Percentiles rank a stretch among this genome's conserved stretches.
These are phyloP conservation scores for Tetheella fluctuosa DNA, from an alignment of 2,888 invertebrate species.

Conservation along the genomic window DNA sequence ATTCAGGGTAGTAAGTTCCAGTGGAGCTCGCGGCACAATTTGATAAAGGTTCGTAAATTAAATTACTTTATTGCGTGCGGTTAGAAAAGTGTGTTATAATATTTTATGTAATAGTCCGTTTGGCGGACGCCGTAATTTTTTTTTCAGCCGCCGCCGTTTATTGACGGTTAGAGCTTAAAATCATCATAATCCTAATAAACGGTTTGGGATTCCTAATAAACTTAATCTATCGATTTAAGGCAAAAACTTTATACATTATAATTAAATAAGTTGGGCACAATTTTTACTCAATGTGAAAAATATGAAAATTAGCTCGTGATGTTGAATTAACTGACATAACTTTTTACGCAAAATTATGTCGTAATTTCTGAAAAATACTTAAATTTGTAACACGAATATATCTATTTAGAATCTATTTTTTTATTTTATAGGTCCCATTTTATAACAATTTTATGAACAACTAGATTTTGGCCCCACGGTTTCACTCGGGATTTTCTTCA, in stretches of 20 bases:
- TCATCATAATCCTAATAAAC: not conserved
- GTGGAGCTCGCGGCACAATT: conserved; percentile 30
- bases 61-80: conserved; percentile 71
- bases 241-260: too few species aligned
- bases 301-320: not conserved
- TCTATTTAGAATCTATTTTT: too few species aligned
- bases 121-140: conserved; percentile 21
- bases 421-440: too few species aligned
- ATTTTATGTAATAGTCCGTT: conserved; percentile 40
- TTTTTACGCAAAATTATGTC: too few species aligned
- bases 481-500: too few species aligned
- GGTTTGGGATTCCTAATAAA: not conserved
- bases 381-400: too few species aligned
- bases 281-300: not conserved
- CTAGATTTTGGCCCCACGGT: too few species aligned
- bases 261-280: too few species aligned
- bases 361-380: too few species aligned
- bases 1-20: conserved; percentile 22
- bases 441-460: too few species aligned
- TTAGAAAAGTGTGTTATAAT: conserved; percentile 44
- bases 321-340: not conserved
- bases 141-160: conserved; percentile 12
- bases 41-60: conserved; percentile 68
- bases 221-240: too few species aligned
- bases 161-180: not conserved